Conservation (phyloP, 2,888 invertebrate genomes). For the Melinaea menophilus region DNA sequence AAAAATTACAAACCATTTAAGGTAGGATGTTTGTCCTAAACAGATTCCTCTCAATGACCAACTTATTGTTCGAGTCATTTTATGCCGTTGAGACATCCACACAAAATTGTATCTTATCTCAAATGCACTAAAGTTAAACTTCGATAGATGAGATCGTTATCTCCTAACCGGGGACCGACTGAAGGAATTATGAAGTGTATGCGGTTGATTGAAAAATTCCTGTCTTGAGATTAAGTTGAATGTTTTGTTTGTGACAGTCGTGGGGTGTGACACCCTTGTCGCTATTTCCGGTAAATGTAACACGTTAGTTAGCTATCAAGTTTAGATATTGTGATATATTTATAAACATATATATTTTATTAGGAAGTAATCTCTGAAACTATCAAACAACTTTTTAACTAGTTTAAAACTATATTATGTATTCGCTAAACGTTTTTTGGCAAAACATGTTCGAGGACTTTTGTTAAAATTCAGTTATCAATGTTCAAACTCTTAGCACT, state of each 20-base stretch:
- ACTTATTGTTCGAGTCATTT: slow-evolving; percentile 63
- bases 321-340: too few species aligned
- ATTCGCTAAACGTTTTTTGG: too few species aligned
- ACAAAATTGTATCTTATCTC: slow-evolving; percentile 29
- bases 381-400: too few species aligned
- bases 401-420: too few species aligned
- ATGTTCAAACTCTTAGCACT: too few species aligned
- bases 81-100: slow-evolving; percentile 38
- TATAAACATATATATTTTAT: too few species aligned
- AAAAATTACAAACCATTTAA: background rate
- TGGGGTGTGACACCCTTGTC: slow-evolving; percentile 47
- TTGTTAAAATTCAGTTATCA: too few species aligned
- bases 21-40: slow-evolving; percentile 48
- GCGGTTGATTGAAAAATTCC: slow-evolving; percentile 72
- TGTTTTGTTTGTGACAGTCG: slow-evolving; percentile 58
- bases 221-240: slow-evolving; percentile 51
- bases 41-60: slow-evolving; percentile 59
- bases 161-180: slow-evolving; percentile 45
- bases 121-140: slow-evolving; percentile 30
- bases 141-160: slow-evolving; percentile 49
- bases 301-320: too few species aligned
- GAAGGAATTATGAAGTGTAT: slow-evolving; percentile 63
- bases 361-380: too few species aligned
- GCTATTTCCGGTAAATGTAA: slow-evolving; percentile 45
- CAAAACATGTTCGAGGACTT: too few species aligned